phyloP scores from a whole-genome alignment of 1,140 invertebrate genomes.

The Trichonephila inaurata region DNA sequence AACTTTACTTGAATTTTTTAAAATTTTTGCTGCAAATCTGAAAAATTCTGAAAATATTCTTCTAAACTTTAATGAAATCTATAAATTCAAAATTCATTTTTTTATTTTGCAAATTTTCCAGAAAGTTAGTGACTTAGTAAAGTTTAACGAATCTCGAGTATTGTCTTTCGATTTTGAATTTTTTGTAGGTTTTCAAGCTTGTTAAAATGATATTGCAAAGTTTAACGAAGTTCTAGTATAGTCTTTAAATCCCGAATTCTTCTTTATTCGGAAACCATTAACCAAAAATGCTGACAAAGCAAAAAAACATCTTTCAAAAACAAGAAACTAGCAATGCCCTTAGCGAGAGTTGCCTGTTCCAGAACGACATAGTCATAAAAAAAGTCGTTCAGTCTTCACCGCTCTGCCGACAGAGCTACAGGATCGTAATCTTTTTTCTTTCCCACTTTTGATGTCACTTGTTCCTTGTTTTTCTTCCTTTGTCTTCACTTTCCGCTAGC shows the following conservation, averaged over 20 bases:
- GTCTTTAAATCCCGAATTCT: neutral
- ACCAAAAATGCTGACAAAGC: constrained; percentile 21
- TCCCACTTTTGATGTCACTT: constrained; percentile 50
- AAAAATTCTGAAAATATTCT: too few species aligned
- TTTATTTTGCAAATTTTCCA: too few species aligned
- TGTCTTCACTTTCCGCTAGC: neutral
- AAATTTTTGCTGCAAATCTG: too few species aligned
- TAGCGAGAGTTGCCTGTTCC: constrained; percentile 32
- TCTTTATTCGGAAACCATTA: neutral
- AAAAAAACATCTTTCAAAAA: constrained; percentile 9
- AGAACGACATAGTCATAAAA: constrained; percentile 26
- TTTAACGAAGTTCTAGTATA: neutral
- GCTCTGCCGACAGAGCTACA: constrained; percentile 31
- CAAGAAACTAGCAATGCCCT: constrained; percentile 23
- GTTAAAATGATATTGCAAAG: neutral
- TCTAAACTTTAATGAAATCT: too few species aligned
- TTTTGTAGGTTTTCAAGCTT: neutral
- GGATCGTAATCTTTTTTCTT: constrained; percentile 42
- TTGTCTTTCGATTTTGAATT: neutral
- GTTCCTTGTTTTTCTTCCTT: constrained; percentile 21
- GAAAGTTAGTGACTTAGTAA: too few species aligned
- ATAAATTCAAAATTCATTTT: too few species aligned
- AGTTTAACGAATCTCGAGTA: too few species aligned
- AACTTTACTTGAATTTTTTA: too few species aligned
- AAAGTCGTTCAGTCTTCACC: constrained; percentile 40